phyloP scores from a whole-genome alignment of 2,797 vertebrate species.

The Scarus forsteni region DNA sequence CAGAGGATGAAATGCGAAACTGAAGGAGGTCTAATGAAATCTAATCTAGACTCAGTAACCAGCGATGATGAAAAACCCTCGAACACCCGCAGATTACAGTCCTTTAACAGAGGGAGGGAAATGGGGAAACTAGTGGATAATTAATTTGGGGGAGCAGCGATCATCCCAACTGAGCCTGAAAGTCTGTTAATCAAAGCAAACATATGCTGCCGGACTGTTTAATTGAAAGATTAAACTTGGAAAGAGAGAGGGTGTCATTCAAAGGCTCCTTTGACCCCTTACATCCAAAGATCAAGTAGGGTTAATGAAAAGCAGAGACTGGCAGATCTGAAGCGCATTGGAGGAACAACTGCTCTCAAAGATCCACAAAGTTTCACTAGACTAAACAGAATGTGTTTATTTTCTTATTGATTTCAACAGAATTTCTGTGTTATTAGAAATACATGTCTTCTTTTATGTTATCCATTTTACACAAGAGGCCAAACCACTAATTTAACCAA shows the following conservation, averaged over 20 bases:
- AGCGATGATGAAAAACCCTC: conserved; percentile 43
- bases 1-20: conserved; percentile 26
- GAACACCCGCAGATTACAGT: conserved; percentile 44
- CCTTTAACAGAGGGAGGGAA: conserved; percentile 24
- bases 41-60: conserved; percentile 46
- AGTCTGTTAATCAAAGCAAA: conserved; percentile 70
- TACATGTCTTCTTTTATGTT: not conserved
- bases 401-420: not conserved
- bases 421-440: not conserved
- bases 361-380: not conserved
- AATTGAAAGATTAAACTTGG: conserved; percentile 51
- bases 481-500: too few relatives aligned
- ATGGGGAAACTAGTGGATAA: conserved; percentile 46
- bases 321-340: conserved; percentile 14
- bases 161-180: conserved; percentile 26
- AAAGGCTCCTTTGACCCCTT: conserved; percentile 19
- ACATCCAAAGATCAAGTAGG: conserved; percentile 24
- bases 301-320: conserved; percentile 29
- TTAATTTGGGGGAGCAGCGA: conserved; percentile 44
- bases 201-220: conserved; percentile 54
- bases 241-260: conserved; percentile 20
- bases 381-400: not conserved
- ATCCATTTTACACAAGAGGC: too few relatives aligned
- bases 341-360: not conserved
- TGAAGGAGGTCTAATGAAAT: conserved; percentile 49